Evolutionary conservation across 2,888 invertebrate genomes (phyloP), one percentile per base, ranked within the genome.

Genomic region (Fragum fragum): DNA sequence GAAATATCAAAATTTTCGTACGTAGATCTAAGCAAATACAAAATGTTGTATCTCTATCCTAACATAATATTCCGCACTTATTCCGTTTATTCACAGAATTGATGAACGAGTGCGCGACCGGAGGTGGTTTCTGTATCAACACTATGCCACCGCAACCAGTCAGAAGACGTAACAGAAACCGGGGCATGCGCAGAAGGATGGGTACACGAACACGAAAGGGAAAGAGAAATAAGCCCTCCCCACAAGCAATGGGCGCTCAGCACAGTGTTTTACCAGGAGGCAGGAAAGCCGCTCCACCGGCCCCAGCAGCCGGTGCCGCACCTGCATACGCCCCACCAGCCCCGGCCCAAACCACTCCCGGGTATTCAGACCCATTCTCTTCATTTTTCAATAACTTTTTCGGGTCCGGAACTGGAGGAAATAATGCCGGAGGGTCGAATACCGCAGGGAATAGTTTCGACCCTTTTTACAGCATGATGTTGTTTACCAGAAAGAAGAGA

Each of bases 121-220:
- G 81, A 1, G 85, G 85, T 9, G 85, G 85, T 18, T 85, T 57
- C 70, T 85, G 85, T 63, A 81, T 85, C 28, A 79, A 85, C 55
- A 72, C 61, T 0, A 66, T 77, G 6, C 85, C 85, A 21, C 39
- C 55, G 0, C 42, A 59, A 23, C 63, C 36, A 18, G 39, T 18
- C 29, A 63, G 66, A 16, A 16, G 52, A 2, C 23, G 29, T 0
- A 61, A 76, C 9, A 16, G 28, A 5, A 59, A 52, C 18, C 28
- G 63, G 9, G 42, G 39, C 32, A 9, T 26, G 9, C 59, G 77
- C 7, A 29, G 57, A 0, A 39, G 32, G 21, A n/a, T 55, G 21
- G 55, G 47, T 16, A 83, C 83, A 1, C 63, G 77, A 14, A 85
- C 85, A 1, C 23, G 80, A 7, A 80, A 80, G 21, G 81, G 85